phyloP scores from a whole-genome alignment of 1,140 invertebrate species.

The Batillaria attramentaria region DNA sequence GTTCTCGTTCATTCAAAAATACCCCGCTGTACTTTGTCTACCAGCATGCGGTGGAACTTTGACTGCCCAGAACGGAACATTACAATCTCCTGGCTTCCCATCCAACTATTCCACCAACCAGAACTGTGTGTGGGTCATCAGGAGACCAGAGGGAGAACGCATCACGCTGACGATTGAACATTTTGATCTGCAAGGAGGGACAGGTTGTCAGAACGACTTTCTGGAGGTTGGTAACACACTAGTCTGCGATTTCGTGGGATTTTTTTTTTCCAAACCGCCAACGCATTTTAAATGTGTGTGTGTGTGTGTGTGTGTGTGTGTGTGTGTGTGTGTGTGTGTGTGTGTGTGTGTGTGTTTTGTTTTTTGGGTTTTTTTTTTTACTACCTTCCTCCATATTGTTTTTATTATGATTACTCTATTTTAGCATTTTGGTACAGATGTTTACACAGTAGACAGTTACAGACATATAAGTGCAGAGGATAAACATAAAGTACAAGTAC shows the following conservation, averaged over 20 bases:
- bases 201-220: background rate
- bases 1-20: too few relatives aligned
- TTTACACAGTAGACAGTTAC: too few relatives aligned
- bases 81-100: background rate
- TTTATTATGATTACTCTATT: too few relatives aligned
- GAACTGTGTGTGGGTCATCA: background rate
- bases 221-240: background rate
- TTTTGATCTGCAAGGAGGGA: background rate
- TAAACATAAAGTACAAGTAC: background rate
- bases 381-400: too few relatives aligned
- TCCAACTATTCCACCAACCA: background rate
- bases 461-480: background rate
- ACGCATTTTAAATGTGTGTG: background rate
- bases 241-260: too few relatives aligned
- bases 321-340: constrained; percentile 12
- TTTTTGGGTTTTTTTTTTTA: too few relatives aligned
- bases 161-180: background rate
- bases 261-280: too few relatives aligned
- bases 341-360: too few relatives aligned
- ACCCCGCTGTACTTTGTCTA: background rate
- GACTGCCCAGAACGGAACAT: background rate
- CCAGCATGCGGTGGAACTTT: too few relatives aligned
- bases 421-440: too few relatives aligned
- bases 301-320: constrained; percentile 16
- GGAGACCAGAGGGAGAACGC: background rate